A percentile compares a stretch with the other conserved stretches of the same genome.
Evolutionary conservation across 1,140 invertebrate genomes (phyloP).

Genomic region (Drosophila navojoa): DNA sequence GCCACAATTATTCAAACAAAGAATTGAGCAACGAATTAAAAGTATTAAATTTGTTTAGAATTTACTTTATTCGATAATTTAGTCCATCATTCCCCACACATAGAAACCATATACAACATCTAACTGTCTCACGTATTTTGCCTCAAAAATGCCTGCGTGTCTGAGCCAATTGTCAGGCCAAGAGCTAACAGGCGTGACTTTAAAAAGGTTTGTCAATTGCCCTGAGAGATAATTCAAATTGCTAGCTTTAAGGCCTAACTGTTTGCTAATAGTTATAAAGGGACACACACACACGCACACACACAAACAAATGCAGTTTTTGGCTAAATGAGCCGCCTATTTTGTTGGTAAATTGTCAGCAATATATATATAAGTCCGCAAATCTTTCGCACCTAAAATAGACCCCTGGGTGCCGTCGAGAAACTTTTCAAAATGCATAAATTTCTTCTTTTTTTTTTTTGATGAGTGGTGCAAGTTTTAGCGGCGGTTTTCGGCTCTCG

Average conservation of each 20-base stretch:
- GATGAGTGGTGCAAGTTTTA: slow-evolving; percentile 14
- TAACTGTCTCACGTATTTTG: not conserved
- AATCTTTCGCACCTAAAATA: slow-evolving; percentile 49
- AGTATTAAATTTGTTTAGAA: no score
- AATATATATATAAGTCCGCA: slow-evolving; percentile 50
- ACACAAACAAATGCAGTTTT: slow-evolving; percentile 7
- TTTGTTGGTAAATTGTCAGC: slow-evolving; percentile 48
- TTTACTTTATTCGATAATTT: no score
- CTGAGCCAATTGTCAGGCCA: slow-evolving; percentile 31
- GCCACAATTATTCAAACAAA: no score
- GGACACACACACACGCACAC: slow-evolving; percentile 2
- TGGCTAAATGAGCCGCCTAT: slow-evolving; percentile 9
- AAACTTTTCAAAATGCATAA: slow-evolving; percentile 74
- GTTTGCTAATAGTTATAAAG: no score
- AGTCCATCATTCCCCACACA: no score
- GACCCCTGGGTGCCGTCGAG: slow-evolving; percentile 61
- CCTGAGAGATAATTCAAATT: not conserved
- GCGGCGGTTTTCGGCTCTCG: slow-evolving; percentile 22
- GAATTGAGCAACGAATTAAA: no score
- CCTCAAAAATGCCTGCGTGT: slow-evolving; percentile 11
- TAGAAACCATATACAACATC: not conserved
- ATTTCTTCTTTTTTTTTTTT: slow-evolving; percentile 34
- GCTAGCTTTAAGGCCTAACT: not conserved
- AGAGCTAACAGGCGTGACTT: slow-evolving; percentile 23
- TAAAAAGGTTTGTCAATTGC: slow-evolving; percentile 9